Base-by-base conservation (phyloP, 2,888 invertebrate genomes). In the Plagiodera versicolora region DNA sequence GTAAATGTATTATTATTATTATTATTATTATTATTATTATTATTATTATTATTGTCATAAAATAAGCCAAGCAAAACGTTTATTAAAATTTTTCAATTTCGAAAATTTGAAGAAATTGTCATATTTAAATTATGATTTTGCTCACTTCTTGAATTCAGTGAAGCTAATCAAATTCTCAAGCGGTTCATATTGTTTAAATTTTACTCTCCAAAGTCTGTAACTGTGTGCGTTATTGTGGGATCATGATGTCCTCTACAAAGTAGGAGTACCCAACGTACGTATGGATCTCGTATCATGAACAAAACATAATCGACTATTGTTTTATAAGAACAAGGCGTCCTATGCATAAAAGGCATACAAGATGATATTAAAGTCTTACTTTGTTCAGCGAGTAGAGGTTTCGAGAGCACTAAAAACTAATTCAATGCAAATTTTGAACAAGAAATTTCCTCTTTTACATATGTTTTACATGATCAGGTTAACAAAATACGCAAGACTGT, bases 401-500 rank as follows among this genome's bases (percentile, higher is more conserved):
- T 61, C 55, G 61, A 64, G 56, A 60, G 60, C 50, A 60, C 58
- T 58, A 61, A 60, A 63, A 68, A 67, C 69, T 68, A 70, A 70
- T 70, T 70, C 70, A 69, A 70, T 70, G 70, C 69, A 70, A 70
- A 70, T 70, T 61, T 61, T 58, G 51, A 60, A 48, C 56, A 60
- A 45, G 60, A 62, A 66, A 66, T 62, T 66, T 64, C 64, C 64
- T 66, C 66, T 61, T 66, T 67, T 60, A 67, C 66, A 67, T 64
- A 60, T 67, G 66, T 67, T 64, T 66, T 63, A 62, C 65, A 65
- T 60, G 60, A 63, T 58, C 60, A 51, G 49, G 52, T 56, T 56
- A 49, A 58, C 58, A 50, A 51, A 47, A 56, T 60, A 52, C 52
- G 56, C 58, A 58, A 28, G 50, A n/a, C 30, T 24, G 54, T 58